A percentile compares a stretch with the other conserved stretches of the same genome.
Conservation (phyloP, 2,113 vertebrate genomes). For the Halichoerus grypus region DNA sequence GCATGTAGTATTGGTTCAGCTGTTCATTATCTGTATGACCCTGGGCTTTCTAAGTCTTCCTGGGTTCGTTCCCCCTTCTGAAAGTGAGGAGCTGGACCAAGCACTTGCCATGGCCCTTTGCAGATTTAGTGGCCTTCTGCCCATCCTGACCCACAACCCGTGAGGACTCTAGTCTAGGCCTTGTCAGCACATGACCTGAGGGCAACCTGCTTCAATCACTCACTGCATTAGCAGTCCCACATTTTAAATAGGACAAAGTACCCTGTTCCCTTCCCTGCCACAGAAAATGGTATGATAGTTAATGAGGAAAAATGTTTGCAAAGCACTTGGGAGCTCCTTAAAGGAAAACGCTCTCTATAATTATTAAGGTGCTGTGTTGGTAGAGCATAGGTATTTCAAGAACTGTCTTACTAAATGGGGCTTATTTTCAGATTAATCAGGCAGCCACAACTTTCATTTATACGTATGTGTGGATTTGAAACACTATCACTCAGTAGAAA, state of each 20-base stretch:
- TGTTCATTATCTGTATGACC: neutral
- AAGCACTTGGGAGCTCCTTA: slow-evolving; percentile 35
- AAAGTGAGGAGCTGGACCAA: neutral
- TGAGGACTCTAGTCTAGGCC: neutral
- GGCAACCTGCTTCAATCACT: slow-evolving; percentile 38
- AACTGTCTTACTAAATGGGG: neutral
- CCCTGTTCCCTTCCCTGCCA: neutral
- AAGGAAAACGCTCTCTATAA: slow-evolving; percentile 27
- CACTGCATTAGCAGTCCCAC: slow-evolving; percentile 15
- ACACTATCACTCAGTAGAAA: slow-evolving; percentile 17
- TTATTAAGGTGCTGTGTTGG: neutral
- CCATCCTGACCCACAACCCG: neutral
- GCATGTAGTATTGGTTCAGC: neutral
- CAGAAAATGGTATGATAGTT: slow-evolving; percentile 42
- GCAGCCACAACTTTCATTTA: neutral
- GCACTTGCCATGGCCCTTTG: neutral
- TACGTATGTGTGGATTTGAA: slow-evolving; percentile 3
- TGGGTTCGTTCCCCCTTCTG: slow-evolving; percentile 23
- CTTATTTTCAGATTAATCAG: slow-evolving; percentile 22
- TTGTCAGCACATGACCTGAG: neutral
- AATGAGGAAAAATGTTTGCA: slow-evolving; percentile 49
- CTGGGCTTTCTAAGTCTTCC: slow-evolving; percentile 38
- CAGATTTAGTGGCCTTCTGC: slow-evolving; percentile 11
- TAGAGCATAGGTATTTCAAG: neutral
- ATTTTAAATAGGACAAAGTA: slow-evolving; percentile 66